These are phyloP conservation scores for Lasioglossum oenotherae DNA, from an alignment of 2,888 invertebrate genomes.

Conservation along the genomic window DNA sequence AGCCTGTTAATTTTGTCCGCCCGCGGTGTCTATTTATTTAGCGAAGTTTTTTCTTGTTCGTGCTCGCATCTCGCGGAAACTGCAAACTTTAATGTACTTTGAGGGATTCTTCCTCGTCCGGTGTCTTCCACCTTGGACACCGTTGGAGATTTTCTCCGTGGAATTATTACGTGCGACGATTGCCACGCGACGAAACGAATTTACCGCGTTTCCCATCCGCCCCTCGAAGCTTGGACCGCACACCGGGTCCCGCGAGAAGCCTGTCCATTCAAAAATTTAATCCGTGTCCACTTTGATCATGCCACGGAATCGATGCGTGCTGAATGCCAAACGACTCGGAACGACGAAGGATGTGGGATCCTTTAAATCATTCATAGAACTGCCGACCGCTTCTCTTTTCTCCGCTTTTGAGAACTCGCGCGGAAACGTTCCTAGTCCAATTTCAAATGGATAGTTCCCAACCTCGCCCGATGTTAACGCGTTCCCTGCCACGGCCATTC, in stretches of 20 bases:
- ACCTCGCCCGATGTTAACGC: not conserved
- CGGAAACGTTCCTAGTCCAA: not conserved
- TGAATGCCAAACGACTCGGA: constrained; percentile 13
- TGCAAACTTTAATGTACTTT: constrained; percentile 45
- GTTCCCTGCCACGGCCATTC: too few relatives aligned
- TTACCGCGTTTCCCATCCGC: not conserved
- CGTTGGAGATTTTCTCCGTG: constrained; percentile 28
- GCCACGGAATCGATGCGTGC: constrained; percentile 16
- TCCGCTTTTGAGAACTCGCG: not conserved
- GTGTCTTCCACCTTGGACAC: not conserved
- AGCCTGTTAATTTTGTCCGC: not conserved
- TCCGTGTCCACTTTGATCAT: constrained; percentile 11
- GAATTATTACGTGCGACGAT: constrained; percentile 35
- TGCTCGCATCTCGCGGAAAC: constrained; percentile 21
- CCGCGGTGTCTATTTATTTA: constrained; percentile 9
- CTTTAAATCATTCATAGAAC: constrained; percentile 31
- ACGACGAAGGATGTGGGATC: not conserved
- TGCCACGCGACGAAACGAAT: constrained; percentile 40
- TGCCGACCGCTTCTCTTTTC: not conserved
- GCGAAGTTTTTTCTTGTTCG: constrained; percentile 21
- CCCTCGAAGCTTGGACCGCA: too few relatives aligned
- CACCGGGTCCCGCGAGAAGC: not conserved
- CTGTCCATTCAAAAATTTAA: constrained; percentile 20
- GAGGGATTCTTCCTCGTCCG: constrained; percentile 10
- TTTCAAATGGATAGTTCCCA: not conserved